These are phyloP conservation scores for Cariama cristata DNA, from an alignment of 2,113 vertebrate species.

Conservation along the genomic window DNA sequence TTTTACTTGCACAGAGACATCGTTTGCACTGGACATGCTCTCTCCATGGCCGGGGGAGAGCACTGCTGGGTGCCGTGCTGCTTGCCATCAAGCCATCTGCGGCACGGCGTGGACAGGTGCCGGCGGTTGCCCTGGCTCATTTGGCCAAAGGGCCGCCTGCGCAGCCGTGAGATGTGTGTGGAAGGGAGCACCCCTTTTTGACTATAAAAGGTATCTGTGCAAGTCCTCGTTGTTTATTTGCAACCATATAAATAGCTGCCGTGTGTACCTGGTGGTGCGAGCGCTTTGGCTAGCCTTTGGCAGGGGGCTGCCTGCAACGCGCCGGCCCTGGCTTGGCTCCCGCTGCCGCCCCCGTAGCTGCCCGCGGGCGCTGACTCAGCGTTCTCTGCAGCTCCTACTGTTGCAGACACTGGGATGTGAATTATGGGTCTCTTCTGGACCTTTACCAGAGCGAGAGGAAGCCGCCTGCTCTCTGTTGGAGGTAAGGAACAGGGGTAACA, in stretches of 20 bases:
- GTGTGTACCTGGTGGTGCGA: background rate
- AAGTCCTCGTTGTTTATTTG: background rate
- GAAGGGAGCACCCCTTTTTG: background rate
- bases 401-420: background rate
- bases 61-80: accelerated
- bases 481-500: constrained; percentile 39
- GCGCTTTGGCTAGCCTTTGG: constrained; percentile 41
- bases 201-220: background rate
- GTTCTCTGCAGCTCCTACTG: background rate
- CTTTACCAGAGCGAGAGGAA: constrained; percentile 37
- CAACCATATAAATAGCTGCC: background rate
- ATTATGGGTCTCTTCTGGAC: constrained; percentile 13
- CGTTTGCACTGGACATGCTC: background rate
- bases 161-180: background rate
- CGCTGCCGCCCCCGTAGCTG: background rate
- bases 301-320: background rate
- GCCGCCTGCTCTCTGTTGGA: background rate
- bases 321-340: background rate
- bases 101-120: background rate
- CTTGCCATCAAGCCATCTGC: background rate
- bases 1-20: background rate
- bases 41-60: background rate
- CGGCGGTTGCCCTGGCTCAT: background rate
- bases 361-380: background rate
- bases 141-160: background rate